Percentiles rank a stretch among this genome's conserved stretches.
Evolutionary conservation across 2,113 vertebrate species (phyloP).

Genomic region (Actenoides hombroni): DNA sequence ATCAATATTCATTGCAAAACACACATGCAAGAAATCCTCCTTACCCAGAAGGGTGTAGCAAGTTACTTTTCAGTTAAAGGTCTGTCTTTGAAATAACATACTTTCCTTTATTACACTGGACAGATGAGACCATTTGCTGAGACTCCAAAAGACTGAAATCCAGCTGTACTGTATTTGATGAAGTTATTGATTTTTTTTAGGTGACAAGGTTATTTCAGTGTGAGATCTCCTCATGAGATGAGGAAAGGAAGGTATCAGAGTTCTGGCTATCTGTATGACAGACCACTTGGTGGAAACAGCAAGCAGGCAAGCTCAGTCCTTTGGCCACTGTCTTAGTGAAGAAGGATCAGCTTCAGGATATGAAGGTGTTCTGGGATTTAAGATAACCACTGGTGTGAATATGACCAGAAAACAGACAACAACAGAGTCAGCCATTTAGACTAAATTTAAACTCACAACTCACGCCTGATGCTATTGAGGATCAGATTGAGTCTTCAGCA

Average conservation of each 20-base stretch:
- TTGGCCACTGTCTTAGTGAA: not conserved
- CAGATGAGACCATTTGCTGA: not conserved
- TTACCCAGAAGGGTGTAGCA: not conserved
- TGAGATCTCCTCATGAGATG: not conserved
- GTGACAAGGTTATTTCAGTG: not conserved
- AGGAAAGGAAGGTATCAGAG: not conserved
- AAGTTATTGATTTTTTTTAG: not conserved
- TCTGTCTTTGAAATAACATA: not conserved
- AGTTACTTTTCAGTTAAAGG: not conserved
- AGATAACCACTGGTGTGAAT: not conserved
- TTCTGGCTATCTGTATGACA: not conserved
- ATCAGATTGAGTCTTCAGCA: not conserved
- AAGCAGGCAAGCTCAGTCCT: not conserved
- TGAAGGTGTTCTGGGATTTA: not conserved
- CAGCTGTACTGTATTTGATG: not conserved
- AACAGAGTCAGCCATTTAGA: not conserved
- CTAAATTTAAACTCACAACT: not conserved
- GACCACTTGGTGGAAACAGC: not conserved
- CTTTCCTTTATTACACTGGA: not conserved
- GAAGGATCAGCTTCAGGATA: not conserved
- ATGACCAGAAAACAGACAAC: not conserved
- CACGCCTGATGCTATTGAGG: not conserved
- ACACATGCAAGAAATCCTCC: not conserved
- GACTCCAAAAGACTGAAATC: not conserved
- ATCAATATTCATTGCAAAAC: constrained; percentile 18